These are phyloP conservation scores for Parapsyche elsis DNA, from an alignment of 1,140 invertebrate genomes.

Conservation along the genomic window DNA sequence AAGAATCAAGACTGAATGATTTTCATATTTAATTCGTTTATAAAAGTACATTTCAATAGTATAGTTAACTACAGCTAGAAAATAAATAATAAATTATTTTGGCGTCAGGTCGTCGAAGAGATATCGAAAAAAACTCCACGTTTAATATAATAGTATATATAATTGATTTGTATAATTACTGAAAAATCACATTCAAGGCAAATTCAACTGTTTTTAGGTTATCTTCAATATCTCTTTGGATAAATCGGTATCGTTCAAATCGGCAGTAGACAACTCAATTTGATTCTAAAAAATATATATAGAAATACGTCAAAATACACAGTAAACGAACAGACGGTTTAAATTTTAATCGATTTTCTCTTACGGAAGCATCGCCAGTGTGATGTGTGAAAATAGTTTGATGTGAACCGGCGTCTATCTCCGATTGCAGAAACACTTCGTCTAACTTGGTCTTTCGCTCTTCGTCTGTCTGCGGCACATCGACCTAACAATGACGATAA, in stretches of 20 bases:
- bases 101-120: no score
- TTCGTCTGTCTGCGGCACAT: constrained; percentile 48
- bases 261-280: constrained; percentile 5
- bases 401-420: background rate
- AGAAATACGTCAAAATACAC: background rate
- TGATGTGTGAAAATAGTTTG: background rate
- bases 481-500: constrained; percentile 39
- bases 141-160: no score
- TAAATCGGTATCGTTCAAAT: constrained; percentile 28
- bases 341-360: background rate
- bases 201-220: background rate
- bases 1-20: no score
- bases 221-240: constrained; percentile 26
- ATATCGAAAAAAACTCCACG: no score
- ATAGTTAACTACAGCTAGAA: no score
- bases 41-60: no score
- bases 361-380: background rate
- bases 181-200: background rate
- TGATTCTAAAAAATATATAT: constrained; percentile 10
- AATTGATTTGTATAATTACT: background rate
- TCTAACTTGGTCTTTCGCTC: constrained; percentile 38
- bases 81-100: no score
- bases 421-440: background rate
- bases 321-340: background rate
- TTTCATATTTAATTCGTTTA: no score